These are phyloP conservation scores for Prietella phreatophila DNA, from an alignment of 2,113 vertebrate species.

Conservation along the genomic window DNA sequence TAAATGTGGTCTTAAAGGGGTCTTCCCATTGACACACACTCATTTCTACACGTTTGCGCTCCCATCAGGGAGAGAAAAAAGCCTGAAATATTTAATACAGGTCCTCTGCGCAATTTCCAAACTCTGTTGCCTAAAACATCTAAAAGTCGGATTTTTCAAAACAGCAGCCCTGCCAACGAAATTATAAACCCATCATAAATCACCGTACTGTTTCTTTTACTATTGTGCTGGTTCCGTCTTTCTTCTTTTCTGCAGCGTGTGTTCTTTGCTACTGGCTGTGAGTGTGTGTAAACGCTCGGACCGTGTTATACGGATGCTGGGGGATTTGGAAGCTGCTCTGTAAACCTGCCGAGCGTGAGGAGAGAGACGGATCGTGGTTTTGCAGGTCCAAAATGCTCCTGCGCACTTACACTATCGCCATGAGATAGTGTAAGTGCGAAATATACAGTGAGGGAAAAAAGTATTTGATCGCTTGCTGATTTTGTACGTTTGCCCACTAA, in stretches of 20 bases:
- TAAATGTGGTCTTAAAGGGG: too few species aligned
- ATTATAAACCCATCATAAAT: constrained; percentile 71
- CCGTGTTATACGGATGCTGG: constrained; percentile 59
- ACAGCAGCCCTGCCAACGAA: constrained; percentile 68
- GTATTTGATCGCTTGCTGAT: too few species aligned
- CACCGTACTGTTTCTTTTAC: constrained; percentile 51
- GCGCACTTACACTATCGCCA: constrained; percentile 61
- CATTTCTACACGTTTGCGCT: constrained; percentile 16
- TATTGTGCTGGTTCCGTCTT: constrained; percentile 36
- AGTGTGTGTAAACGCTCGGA: constrained; percentile 60
- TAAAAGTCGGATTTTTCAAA: constrained; percentile 70
- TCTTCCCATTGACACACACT: not conserved
- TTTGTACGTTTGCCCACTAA: too few species aligned
- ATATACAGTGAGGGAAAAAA: too few species aligned
- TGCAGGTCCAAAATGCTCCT: constrained; percentile 63
- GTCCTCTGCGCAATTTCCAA: constrained; percentile 65
- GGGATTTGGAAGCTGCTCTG: constrained; percentile 57
- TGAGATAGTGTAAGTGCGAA: too few species aligned
- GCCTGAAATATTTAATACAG: constrained; percentile 54
- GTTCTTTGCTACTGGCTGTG: constrained; percentile 64
- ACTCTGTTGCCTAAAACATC: constrained; percentile 74
- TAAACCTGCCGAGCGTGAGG: constrained; percentile 57
- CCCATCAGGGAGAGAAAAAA: constrained; percentile 22
- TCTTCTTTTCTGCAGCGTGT: constrained; percentile 44
- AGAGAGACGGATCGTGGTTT: constrained; percentile 62